A percentile compares a stretch with the other conserved stretches of the same genome.
These are phyloP conservation scores for Heteromurus nitidus DNA, from an alignment of 2,888 invertebrate genomes.

Conservation along the genomic window DNA sequence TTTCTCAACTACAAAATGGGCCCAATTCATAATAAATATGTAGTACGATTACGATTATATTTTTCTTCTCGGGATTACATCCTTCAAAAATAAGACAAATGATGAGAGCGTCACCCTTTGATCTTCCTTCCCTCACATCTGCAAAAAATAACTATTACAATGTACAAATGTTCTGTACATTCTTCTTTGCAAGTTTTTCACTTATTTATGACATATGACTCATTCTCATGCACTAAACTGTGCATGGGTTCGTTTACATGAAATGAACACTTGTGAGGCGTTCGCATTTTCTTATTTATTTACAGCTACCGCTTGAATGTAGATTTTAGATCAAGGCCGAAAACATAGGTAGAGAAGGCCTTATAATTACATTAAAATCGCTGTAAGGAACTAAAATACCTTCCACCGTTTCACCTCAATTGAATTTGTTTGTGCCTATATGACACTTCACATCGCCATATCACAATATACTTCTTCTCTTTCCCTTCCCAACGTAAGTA, in stretches of 20 bases:
- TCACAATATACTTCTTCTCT: background rate
- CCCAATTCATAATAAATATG: slow-evolving; percentile 1
- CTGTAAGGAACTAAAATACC: slow-evolving; percentile 42
- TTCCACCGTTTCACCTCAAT: too few species aligned
- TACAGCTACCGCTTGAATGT: slow-evolving; percentile 4
- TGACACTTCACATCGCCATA: background rate
- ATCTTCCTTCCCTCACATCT: background rate
- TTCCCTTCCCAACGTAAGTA: background rate
- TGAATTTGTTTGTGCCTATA: too few species aligned
- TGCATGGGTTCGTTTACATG: background rate
- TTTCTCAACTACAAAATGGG: background rate
- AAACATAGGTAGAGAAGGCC: slow-evolving; percentile 4
- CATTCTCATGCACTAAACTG: background rate
- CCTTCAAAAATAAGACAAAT: slow-evolving; percentile 31
- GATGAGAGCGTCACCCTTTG: slow-evolving; percentile 30
- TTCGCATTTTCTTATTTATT: background rate
- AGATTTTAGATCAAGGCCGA: slow-evolving; percentile 43
- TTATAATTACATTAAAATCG: slow-evolving; percentile 52
- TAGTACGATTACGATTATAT: too few species aligned
- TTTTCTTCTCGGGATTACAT: background rate
- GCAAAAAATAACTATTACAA: background rate
- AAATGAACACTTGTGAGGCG: too few species aligned
- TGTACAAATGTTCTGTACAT: background rate
- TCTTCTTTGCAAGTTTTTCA: background rate
- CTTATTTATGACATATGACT: too few species aligned